These are phyloP conservation scores for Pagrus major DNA, from an alignment of 2,113 vertebrate species.

Conservation along the genomic window DNA sequence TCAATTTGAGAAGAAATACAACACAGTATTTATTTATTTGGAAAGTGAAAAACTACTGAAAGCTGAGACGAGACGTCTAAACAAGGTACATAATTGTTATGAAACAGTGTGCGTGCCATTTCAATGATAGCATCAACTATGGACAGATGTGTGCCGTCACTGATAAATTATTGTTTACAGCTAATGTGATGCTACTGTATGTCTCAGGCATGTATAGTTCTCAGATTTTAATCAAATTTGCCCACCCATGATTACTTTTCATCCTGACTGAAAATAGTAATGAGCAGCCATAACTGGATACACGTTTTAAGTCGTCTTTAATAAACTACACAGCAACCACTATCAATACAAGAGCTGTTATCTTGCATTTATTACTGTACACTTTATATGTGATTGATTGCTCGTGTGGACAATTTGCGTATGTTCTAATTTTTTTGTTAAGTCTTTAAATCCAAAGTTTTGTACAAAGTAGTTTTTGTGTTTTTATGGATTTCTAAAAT, in stretches of 20 bases:
- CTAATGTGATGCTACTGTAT: slow-evolving; percentile 31
- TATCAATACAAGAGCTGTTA: slow-evolving; percentile 43
- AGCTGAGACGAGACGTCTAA: slow-evolving; percentile 36
- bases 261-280: slow-evolving; percentile 53
- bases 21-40: slow-evolving; percentile 68
- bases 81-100: slow-evolving; percentile 27
- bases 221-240: slow-evolving; percentile 34
- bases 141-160: slow-evolving; percentile 21
- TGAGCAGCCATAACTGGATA: slow-evolving; percentile 51
- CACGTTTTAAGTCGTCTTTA: slow-evolving; percentile 43
- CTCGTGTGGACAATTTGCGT: slow-evolving; percentile 73
- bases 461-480: slow-evolving; percentile 87
- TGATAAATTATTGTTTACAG: slow-evolving; percentile 63
- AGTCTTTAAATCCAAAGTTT: slow-evolving; percentile 90
- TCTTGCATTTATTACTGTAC: slow-evolving; percentile 50
- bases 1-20: slow-evolving; percentile 58
- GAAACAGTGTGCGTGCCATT: slow-evolving; percentile 9
- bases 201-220: slow-evolving; percentile 61
- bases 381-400: slow-evolving; percentile 60
- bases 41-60: slow-evolving; percentile 58
- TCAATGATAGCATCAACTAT: background rate
- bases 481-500: slow-evolving; percentile 86
- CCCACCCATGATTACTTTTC: slow-evolving; percentile 26
- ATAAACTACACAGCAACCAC: slow-evolving; percentile 57
- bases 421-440: slow-evolving; percentile 72